A percentile compares a stretch with the other conserved stretches of the same genome.
Evolutionary conservation across 2,113 vertebrate genomes (phyloP).

Genomic region (Phalacrocorax brasilianus): DNA sequence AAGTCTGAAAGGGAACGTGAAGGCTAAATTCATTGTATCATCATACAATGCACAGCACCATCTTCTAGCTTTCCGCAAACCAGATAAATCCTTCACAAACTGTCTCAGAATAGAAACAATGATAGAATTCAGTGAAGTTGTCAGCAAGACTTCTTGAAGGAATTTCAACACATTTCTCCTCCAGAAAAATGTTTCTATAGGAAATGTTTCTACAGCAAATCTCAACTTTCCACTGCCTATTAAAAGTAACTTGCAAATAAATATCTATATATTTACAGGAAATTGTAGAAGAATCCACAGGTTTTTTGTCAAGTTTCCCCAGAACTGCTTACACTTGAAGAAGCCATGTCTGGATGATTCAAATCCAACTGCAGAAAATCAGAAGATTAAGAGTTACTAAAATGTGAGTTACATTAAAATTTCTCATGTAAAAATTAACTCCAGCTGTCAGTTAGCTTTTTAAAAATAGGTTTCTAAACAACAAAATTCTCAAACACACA

Average conservation of each 20-base stretch:
- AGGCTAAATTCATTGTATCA: background rate
- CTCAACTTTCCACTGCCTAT: background rate
- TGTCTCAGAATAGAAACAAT: background rate
- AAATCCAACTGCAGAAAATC: background rate
- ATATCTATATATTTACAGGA: background rate
- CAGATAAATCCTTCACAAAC: background rate
- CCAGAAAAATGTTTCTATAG: background rate
- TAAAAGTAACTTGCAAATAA: background rate
- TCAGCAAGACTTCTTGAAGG: constrained; percentile 26
- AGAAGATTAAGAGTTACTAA: background rate
- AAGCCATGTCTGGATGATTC: background rate
- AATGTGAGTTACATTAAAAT: background rate
- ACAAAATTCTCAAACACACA: background rate
- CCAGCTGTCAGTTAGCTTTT: background rate
- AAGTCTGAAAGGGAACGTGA: background rate
- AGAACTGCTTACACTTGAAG: background rate
- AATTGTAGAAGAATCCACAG: background rate
- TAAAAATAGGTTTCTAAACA: background rate
- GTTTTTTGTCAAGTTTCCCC: background rate
- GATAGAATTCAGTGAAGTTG: background rate
- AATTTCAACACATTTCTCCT: background rate
- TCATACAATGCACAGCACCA: background rate
- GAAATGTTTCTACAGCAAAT: background rate
- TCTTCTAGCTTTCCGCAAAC: background rate
- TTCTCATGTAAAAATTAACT: background rate